phyloP scores from a whole-genome alignment of 2,797 vertebrate species.

The Ambastaia sidthimunki region DNA sequence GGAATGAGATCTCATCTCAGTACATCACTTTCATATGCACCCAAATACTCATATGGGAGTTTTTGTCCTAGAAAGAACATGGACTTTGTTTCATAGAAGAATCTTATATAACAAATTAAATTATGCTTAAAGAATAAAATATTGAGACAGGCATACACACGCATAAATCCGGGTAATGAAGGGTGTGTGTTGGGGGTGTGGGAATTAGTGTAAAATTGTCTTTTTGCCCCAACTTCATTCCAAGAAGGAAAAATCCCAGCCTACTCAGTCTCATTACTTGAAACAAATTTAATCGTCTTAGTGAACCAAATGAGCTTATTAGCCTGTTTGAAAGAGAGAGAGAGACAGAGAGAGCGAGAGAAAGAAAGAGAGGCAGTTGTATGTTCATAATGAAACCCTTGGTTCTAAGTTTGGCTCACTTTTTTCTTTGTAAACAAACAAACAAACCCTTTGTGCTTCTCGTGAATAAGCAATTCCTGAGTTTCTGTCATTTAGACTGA shows the following conservation, averaged over 20 bases:
- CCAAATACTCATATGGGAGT: not conserved
- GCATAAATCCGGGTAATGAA: not conserved
- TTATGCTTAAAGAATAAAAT: not conserved
- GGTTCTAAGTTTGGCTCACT: conserved; percentile 61
- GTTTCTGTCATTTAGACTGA: not conserved
- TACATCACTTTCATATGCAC: not conserved
- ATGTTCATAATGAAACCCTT: not conserved
- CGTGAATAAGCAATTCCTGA: not conserved
- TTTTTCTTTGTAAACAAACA: conserved; percentile 6
- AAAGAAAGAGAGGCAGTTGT: conserved; percentile 28
- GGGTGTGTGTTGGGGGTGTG: not conserved
- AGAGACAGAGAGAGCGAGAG: no score
- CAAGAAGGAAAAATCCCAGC: conserved; percentile 61
- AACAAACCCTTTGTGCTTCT: not conserved
- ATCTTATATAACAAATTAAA: not conserved
- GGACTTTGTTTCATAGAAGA: not conserved
- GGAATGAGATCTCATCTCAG: not conserved
- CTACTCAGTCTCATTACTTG: conserved; percentile 68
- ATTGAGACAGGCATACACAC: not conserved
- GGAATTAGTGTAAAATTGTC: conserved; percentile 11
- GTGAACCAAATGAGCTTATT: conserved; percentile 67
- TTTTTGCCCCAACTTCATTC: conserved; percentile 35
- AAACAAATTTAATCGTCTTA: conserved; percentile 76
- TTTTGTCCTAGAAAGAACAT: not conserved
- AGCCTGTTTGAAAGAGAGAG: conserved; percentile 56